A percentile compares a stretch with the other conserved stretches of the same genome.
These are phyloP conservation scores for Alviniconcha strummeri DNA, from an alignment of 2,888 invertebrate species.

Conservation along the genomic window DNA sequence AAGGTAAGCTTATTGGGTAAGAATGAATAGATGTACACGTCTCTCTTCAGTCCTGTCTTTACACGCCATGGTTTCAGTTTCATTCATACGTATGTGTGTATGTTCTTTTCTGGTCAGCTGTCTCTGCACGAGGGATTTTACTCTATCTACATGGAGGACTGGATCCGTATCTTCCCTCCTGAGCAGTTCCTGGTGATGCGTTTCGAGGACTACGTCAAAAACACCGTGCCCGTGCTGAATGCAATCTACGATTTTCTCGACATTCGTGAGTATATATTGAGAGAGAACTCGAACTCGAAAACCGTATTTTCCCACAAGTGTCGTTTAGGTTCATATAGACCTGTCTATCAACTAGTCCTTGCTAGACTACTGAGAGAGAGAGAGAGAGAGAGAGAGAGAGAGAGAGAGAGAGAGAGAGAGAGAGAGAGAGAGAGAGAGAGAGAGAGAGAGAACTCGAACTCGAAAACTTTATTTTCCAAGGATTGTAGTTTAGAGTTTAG, in stretches of 20 bases:
- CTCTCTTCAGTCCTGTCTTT: no score
- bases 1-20: no score
- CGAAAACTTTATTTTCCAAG: no score
- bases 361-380: not conserved
- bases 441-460: not conserved
- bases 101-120: slow-evolving; percentile 36
- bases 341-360: no score
- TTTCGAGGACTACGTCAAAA: slow-evolving; percentile 53
- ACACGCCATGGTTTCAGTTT: no score
- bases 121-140: slow-evolving; percentile 55
- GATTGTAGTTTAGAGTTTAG: no score
- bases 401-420: not conserved
- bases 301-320: not conserved
- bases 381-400: not conserved
- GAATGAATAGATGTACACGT: no score
- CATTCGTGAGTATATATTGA: slow-evolving; percentile 51
- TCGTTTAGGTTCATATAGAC: no score
- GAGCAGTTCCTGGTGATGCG: slow-evolving; percentile 53
- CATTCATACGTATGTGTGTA: no score
- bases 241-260: slow-evolving; percentile 50
- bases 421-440: not conserved
- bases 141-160: slow-evolving; percentile 53
- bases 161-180: slow-evolving; percentile 53
- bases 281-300: not conserved
- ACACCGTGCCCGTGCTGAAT: slow-evolving; percentile 42